Conservation (phyloP, 2,888 invertebrate species). For the Morpho achilles region DNA sequence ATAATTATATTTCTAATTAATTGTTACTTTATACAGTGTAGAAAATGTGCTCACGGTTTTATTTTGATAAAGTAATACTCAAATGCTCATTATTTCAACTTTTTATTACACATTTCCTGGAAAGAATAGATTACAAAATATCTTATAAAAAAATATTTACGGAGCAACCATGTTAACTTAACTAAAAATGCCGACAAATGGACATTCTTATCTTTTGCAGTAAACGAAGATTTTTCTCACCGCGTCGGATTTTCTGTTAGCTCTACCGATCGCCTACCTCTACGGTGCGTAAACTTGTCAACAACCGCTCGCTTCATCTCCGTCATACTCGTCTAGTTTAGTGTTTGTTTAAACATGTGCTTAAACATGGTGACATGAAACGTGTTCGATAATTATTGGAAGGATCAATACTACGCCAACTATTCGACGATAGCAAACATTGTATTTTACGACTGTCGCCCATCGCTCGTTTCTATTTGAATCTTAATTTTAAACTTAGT, state of each 20-base stretch:
- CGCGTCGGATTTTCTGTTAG: constrained; percentile 63
- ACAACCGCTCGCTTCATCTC: constrained; percentile 56
- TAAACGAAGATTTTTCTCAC: constrained; percentile 46
- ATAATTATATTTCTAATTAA: too few species aligned
- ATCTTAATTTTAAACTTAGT: constrained; percentile 63
- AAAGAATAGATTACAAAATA: too few species aligned
- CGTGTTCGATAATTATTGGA: constrained; percentile 79
- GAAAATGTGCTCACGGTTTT: too few species aligned
- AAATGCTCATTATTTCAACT: too few species aligned
- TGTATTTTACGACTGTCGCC: constrained; percentile 67
- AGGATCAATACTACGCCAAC: constrained; percentile 76
- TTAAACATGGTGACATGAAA: constrained; percentile 75
- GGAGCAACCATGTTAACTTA: neutral
- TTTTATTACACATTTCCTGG: too few species aligned
- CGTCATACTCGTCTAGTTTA: constrained; percentile 64
- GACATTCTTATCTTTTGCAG: constrained; percentile 27
- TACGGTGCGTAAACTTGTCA: constrained; percentile 71
- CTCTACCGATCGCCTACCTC: constrained; percentile 71
- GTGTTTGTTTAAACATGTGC: constrained; percentile 70
- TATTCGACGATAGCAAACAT: constrained; percentile 69
- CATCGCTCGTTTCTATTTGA: constrained; percentile 65
- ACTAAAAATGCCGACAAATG: constrained; percentile 5
- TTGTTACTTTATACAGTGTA: too few species aligned
- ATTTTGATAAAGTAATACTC: too few species aligned
- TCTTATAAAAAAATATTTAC: neutral